These are phyloP conservation scores for Drosophila stalkeri DNA, from an alignment of 2,888 invertebrate genomes.

Conservation along the genomic window DNA sequence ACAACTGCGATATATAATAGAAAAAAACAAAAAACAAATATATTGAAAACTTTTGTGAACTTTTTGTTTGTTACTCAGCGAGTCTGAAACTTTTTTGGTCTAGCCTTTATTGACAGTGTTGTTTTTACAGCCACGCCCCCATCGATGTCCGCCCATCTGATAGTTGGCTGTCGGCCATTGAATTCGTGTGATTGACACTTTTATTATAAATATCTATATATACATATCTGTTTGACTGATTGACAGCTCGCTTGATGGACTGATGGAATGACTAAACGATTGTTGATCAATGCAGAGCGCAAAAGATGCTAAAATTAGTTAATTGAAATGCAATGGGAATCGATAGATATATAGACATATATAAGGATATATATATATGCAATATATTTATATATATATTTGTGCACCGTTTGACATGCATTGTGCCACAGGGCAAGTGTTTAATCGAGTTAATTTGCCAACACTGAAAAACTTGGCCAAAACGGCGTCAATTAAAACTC, in stretches of 20 bases:
- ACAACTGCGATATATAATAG: not conserved
- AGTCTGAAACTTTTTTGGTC: conserved; percentile 21
- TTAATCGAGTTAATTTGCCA: conserved; percentile 36
- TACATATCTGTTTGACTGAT: not conserved
- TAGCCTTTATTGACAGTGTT: conserved; percentile 34
- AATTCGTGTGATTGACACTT: conserved; percentile 67
- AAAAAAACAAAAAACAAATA: not conserved
- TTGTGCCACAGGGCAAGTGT: conserved; percentile 10
- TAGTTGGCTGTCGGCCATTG: conserved; percentile 25
- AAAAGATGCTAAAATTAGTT: not conserved
- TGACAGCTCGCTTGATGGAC: not conserved
- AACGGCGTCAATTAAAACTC: conserved; percentile 75
- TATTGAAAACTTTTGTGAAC: conserved; percentile 39
- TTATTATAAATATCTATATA: conserved; percentile 53
- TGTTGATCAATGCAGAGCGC: not conserved
- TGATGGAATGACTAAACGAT: not conserved
- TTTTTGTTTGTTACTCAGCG: conserved; percentile 31
- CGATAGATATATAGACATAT: not conserved
- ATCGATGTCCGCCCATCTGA: not conserved
- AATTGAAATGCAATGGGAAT: not conserved
- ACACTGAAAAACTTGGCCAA: conserved; percentile 54
- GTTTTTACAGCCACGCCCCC: conserved; percentile 10
- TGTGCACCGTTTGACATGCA: conserved; percentile 46
- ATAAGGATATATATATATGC: not conserved
- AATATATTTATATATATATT: not conserved